Evolutionary conservation across 1,140 invertebrate genomes (phyloP).

Genomic region (Hetaerina americana): DNA sequence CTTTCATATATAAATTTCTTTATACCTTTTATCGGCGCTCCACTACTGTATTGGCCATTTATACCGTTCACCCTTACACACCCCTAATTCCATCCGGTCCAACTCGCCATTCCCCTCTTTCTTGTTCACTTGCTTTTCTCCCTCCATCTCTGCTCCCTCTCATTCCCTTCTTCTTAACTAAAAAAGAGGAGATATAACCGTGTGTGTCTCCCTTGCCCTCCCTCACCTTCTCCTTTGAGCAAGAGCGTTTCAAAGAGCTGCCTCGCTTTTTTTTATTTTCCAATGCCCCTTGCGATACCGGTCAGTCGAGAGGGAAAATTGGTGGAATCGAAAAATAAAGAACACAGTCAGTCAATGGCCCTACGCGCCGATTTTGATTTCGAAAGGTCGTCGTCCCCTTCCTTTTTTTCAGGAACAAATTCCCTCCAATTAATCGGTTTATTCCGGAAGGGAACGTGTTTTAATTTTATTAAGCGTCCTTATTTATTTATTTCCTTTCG

Average conservation of each 20-base stretch:
- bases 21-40: too few relatives aligned
- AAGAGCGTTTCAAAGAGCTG: background rate
- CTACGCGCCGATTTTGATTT: background rate
- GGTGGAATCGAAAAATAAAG: background rate
- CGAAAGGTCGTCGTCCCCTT: background rate
- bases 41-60: too few relatives aligned
- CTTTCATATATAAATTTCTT: too few relatives aligned
- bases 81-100: too few relatives aligned
- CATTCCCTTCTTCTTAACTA: background rate
- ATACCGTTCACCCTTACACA: too few relatives aligned
- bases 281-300: background rate
- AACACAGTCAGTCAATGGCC: background rate
- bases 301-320: background rate
- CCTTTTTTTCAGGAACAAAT: too few relatives aligned
- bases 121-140: background rate
- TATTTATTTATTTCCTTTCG: background rate
- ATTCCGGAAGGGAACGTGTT: background rate
- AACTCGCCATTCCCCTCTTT: background rate
- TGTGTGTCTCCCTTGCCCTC: background rate
- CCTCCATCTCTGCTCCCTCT: background rate
- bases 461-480: background rate
- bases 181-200: background rate
- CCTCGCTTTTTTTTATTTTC: background rate
- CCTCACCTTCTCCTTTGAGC: background rate
- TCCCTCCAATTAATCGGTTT: background rate